phyloP scores from a whole-genome alignment of 2,113 vertebrate species.

The Laticauda laticaudata region DNA sequence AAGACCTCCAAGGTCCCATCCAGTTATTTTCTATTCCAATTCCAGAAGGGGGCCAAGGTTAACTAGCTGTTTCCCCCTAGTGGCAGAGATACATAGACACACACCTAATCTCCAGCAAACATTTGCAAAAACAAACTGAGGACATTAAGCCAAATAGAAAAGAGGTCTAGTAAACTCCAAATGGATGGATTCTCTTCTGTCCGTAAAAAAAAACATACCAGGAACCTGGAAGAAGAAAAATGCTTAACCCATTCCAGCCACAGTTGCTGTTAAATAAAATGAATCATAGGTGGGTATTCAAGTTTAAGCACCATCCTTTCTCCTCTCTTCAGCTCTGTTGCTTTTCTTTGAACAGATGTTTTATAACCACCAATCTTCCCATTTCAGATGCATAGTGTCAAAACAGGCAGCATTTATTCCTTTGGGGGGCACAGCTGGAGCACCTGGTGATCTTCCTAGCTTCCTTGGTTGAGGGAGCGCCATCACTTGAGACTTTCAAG shows the following conservation, averaged over 20 bases:
- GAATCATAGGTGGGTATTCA: neutral
- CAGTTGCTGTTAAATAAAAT: neutral
- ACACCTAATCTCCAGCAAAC: neutral
- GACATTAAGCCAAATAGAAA: neutral
- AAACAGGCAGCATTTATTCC: neutral
- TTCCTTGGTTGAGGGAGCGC: neutral
- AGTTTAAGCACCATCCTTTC: neutral
- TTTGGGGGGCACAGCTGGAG: neutral
- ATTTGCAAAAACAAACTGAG: neutral
- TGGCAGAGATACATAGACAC: neutral
- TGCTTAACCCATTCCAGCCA: neutral
- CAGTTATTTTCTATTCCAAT: too few species aligned
- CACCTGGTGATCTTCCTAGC: neutral
- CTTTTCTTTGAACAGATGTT: neutral
- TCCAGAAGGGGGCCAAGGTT: neutral
- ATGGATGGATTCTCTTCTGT: neutral
- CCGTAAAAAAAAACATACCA: neutral
- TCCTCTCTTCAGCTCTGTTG: neutral
- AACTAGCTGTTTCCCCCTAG: neutral
- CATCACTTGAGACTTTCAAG: too few species aligned
- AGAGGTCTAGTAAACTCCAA: neutral
- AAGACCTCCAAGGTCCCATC: too few species aligned
- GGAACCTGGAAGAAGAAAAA: neutral
- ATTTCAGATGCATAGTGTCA: neutral
- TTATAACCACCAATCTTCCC: neutral